phyloP scores from a whole-genome alignment of 2,113 vertebrate genomes.

The Chelonoidis abingdonii region DNA sequence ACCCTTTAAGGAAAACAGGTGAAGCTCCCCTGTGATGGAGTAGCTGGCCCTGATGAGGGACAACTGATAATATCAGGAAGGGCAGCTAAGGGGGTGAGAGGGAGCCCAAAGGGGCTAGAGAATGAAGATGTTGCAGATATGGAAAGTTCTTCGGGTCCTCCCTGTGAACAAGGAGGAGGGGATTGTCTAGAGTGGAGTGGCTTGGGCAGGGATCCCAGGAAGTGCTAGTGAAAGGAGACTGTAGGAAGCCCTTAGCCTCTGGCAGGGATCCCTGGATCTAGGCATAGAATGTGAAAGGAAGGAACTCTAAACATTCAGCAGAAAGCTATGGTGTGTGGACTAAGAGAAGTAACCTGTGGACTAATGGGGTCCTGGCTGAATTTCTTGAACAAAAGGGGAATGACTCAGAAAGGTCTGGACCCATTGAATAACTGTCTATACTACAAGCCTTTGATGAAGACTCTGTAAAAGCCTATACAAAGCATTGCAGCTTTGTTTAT shows the following conservation, averaged over 20 bases:
- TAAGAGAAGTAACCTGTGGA: not conserved
- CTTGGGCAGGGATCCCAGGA: not conserved
- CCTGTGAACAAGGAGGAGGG: not conserved
- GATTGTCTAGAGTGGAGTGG: not conserved
- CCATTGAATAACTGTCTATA: not conserved
- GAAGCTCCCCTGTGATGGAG: not conserved
- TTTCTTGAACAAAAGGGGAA: not conserved
- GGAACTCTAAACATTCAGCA: not conserved
- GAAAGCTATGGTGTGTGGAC: not conserved
- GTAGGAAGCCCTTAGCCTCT: not conserved
- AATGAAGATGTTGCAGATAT: not conserved
- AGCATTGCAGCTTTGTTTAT: not conserved
- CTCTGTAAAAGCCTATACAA: not conserved
- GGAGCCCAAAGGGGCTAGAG: not conserved
- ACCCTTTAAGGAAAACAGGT: not conserved
- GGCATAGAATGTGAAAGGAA: not conserved
- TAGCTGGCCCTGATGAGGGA: not conserved
- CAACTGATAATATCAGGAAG: not conserved
- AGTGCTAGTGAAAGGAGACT: not conserved
- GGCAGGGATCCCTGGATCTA: not conserved
- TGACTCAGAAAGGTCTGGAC: not conserved
- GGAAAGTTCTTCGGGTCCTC: not conserved
- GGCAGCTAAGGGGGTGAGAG: not conserved
- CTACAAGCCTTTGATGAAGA: not conserved
- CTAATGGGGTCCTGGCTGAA: not conserved